phyloP scores from a whole-genome alignment of 2,888 invertebrate genomes.

The Chrysodeixis includens region DNA sequence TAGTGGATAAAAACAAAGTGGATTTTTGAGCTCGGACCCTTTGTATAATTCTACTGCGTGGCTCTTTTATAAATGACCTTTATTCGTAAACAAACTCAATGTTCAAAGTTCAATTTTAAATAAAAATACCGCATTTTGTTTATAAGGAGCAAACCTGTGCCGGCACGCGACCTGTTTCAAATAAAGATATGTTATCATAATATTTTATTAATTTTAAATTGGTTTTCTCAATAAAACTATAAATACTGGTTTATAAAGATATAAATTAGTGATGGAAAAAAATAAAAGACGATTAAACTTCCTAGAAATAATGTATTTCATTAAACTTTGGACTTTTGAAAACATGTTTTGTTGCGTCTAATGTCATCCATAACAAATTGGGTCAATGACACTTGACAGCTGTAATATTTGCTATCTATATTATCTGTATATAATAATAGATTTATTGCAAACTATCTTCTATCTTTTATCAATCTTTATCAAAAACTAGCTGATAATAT shows the following conservation, averaged over 20 bases:
- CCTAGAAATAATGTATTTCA: not conserved
- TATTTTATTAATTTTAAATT: not conserved
- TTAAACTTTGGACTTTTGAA: not conserved
- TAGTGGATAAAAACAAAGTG: no score
- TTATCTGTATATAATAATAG: no score
- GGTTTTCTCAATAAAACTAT: not conserved
- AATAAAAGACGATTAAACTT: not conserved
- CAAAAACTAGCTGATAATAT: no score
- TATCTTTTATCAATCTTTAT: no score
- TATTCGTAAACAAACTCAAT: no score
- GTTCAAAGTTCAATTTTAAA: not conserved
- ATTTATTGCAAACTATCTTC: no score
- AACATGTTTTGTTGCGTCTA: not conserved
- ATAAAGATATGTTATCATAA: not conserved
- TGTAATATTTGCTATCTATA: no score
- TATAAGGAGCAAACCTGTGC: not conserved
- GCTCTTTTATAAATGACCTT: no score
- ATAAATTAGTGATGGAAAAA: not conserved
- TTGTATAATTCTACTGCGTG: no score
- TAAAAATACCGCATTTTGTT: not conserved
- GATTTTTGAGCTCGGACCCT: no score
- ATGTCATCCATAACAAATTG: not conserved
- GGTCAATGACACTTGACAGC: not conserved
- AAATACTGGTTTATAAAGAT: not conserved
- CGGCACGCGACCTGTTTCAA: not conserved